Base-by-base conservation (phyloP, 2,113 vertebrate species). In the Gobio gobio region DNA sequence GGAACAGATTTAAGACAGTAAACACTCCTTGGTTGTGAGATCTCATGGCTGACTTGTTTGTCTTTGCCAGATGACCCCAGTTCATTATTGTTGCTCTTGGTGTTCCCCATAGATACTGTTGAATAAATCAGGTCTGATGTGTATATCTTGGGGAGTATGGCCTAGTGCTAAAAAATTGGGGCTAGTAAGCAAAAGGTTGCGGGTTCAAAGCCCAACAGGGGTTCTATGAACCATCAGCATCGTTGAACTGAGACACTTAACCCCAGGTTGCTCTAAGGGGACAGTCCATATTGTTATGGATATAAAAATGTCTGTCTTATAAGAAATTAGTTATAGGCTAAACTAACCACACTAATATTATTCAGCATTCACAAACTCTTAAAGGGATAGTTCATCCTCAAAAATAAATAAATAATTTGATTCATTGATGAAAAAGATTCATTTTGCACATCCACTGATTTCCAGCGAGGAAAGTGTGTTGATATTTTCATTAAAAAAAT, bases 41-140 rank as follows among this genome's bases (percentile, higher is more conserved):
- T 45, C 77, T 61, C 56, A 26, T 45, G 10, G 33, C 54, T 40
- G 36, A 79, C 45, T 45, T 58, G 51, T 18, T 78, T 47, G 12
- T 47, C 47, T 33, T 10, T 51, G 61, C 78, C 78, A 66, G 24
- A 49, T 68, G 45, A 81, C 61, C 78, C 14, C 61, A 81, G 61
- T 68, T 81, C 20, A 81, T 81, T 68, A 49, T 13, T 64, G 43
- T 61, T 78, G n/a, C 29, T 56, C 22, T 26, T 18, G 66, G 66
- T 56, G 33, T 40, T 70, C 63, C 59, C 40, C 8, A 47, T 16
- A 64, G 78, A 47, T 63, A 40, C 40, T 51, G 29, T 18, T 26
- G 66, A 83, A 83, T 83, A 83, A 72, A 83, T 83, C 29, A 24
- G 49, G 13, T 16, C 29, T 70, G 80, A 70, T 49, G 13, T 72